These are phyloP conservation scores for Cataglyphis albicans DNA, from an alignment of 2,888 invertebrate species.

Conservation along the genomic window DNA sequence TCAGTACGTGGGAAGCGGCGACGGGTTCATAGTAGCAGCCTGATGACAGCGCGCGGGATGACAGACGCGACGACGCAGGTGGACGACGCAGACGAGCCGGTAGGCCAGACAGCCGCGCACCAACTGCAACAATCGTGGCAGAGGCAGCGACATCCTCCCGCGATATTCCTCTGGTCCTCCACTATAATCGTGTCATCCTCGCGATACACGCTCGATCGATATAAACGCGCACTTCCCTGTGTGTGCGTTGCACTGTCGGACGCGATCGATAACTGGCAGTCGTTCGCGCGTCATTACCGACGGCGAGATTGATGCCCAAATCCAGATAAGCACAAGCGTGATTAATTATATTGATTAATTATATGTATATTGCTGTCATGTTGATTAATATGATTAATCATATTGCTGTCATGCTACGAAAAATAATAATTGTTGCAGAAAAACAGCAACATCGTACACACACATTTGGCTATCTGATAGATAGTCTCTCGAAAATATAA, in stretches of 20 bases:
- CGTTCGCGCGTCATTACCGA: neutral
- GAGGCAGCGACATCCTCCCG: slow-evolving; percentile 59
- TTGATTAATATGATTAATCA: too few species aligned
- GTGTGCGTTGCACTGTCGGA: neutral
- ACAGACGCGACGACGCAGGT: slow-evolving; percentile 11
- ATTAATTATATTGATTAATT: too few species aligned
- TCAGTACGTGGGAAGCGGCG: slow-evolving; percentile 28
- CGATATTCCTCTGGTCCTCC: slow-evolving; percentile 53
- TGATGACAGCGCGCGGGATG: slow-evolving; percentile 45
- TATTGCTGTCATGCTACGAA: too few species aligned
- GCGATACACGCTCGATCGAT: slow-evolving; percentile 30
- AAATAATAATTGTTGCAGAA: too few species aligned
- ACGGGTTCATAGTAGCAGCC: slow-evolving; percentile 39
- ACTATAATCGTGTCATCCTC: slow-evolving; percentile 1
- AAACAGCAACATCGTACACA: too few species aligned
- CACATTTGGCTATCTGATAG: too few species aligned
- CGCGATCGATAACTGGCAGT: neutral
- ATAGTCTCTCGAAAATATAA: too few species aligned
- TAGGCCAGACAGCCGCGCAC: slow-evolving; percentile 73
- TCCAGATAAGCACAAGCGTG: too few species aligned
- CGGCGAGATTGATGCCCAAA: neutral
- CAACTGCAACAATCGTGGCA: slow-evolving; percentile 66
- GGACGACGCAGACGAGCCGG: slow-evolving; percentile 67
- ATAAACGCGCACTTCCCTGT: slow-evolving; percentile 12
- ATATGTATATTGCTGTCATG: too few species aligned